Conservation (phyloP, 2,113 vertebrate species). For the Prunella himalayana region DNA sequence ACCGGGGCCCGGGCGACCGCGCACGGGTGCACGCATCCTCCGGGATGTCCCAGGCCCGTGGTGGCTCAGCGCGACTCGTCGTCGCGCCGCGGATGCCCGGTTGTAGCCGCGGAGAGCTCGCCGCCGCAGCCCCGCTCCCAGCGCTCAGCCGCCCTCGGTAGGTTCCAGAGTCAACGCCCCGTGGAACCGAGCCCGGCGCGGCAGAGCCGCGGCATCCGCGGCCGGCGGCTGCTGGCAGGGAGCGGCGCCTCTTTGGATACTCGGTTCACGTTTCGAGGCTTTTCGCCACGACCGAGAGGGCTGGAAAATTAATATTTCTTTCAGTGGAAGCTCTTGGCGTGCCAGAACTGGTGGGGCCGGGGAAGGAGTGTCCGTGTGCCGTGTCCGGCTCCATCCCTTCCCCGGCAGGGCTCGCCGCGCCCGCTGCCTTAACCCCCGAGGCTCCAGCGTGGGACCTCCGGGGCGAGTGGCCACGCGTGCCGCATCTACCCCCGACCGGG, state of each 20-base stretch:
- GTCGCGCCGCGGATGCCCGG: neutral
- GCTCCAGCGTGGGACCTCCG: neutral
- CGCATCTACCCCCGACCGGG: neutral
- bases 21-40: neutral
- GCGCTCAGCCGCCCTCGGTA: neutral
- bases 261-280: slow-evolving; percentile 6
- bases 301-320: slow-evolving; percentile 29
- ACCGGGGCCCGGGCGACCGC: neutral
- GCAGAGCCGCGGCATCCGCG: neutral
- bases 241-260: neutral
- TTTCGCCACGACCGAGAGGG: neutral
- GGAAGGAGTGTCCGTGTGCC: neutral
- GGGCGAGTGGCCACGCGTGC: neutral
- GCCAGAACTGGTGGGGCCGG: neutral
- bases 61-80: neutral
- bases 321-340: neutral
- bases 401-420: neutral
- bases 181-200: neutral
- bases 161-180: slow-evolving; percentile 23
- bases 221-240: neutral
- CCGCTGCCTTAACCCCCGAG: neutral
- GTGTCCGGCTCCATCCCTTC: neutral
- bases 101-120: neutral
- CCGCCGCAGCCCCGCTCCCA: neutral
- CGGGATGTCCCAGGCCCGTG: neutral